phyloP scores from a whole-genome alignment of 1,140 invertebrate species.

The Ceratina japonica region DNA sequence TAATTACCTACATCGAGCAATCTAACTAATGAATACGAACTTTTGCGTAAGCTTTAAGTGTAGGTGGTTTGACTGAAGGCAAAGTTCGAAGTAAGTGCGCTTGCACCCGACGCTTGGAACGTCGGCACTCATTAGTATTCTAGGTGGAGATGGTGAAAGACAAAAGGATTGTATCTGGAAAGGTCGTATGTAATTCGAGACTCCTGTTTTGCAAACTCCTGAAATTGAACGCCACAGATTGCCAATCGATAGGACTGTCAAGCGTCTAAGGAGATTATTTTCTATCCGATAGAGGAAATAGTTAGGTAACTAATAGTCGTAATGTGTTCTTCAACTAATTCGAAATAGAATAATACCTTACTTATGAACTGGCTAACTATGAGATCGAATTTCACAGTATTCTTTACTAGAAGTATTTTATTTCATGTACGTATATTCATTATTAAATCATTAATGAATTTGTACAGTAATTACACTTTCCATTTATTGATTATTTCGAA shows the following conservation, averaged over 20 bases:
- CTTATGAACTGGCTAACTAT: no score
- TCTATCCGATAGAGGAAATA: neutral
- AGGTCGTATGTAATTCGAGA: slow-evolving; percentile 1
- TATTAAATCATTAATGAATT: no score
- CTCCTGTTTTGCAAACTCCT: neutral
- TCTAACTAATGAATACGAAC: neutral
- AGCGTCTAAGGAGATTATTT: neutral
- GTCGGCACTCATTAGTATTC: slow-evolving; percentile 1
- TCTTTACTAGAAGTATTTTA: no score
- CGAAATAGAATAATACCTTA: no score
- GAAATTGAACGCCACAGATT: neutral
- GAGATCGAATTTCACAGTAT: no score
- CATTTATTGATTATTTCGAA: no score
- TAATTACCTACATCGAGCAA: neutral
- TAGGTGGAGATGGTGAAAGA: neutral
- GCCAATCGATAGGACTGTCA: neutral
- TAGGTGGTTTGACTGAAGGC: neutral
- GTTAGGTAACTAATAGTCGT: no score
- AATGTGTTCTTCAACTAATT: no score
- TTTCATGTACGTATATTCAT: no score
- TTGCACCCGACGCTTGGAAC: neutral
- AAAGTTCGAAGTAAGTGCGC: neutral
- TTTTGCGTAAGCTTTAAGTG: neutral
- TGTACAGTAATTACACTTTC: no score
- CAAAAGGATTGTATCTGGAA: slow-evolving; percentile 7